Conservation (phyloP, 1,140 invertebrate species). For the Drosophila athabasca region DNA sequence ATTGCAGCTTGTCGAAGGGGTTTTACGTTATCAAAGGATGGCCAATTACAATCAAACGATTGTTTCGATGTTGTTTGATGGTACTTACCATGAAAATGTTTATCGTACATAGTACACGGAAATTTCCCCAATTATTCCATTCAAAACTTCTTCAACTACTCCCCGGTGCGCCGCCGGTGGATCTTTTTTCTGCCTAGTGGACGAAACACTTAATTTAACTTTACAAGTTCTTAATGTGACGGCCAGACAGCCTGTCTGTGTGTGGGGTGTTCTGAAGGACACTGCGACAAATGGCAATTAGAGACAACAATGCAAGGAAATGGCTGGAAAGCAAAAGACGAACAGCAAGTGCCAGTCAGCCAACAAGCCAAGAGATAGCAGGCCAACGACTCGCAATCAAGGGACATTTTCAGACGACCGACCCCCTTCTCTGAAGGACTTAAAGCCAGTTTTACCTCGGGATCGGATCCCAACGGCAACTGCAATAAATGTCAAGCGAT, state of each 20-base stretch:
- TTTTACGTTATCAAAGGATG: no score
- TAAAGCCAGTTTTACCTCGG: constrained; percentile 52
- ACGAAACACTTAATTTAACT: constrained; percentile 80
- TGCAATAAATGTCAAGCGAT: constrained; percentile 79
- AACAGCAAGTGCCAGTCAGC: constrained; percentile 11
- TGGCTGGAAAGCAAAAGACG: constrained; percentile 23
- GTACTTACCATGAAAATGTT: background rate
- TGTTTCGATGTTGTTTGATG: no score
- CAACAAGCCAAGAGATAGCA: constrained; percentile 9
- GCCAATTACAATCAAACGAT: no score
- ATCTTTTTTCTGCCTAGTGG: constrained; percentile 70
- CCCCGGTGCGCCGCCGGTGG: constrained; percentile 49
- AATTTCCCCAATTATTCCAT: constrained; percentile 28
- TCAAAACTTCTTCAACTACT: constrained; percentile 59
- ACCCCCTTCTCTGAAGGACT: constrained; percentile 9
- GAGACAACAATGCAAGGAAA: constrained; percentile 59
- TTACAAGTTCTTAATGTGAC: constrained; percentile 80
- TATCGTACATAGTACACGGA: no score
- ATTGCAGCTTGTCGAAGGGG: no score
- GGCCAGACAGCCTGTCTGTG: constrained; percentile 62
- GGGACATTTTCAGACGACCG: constrained; percentile 27
- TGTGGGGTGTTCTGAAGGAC: constrained; percentile 1
- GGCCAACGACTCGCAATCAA: constrained; percentile 62
- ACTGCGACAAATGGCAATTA: constrained; percentile 70
- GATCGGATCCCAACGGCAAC: constrained; percentile 33